These are phyloP conservation scores for Polydrusus tereticollis DNA, from an alignment of 2,888 invertebrate species.

Conservation along the genomic window DNA sequence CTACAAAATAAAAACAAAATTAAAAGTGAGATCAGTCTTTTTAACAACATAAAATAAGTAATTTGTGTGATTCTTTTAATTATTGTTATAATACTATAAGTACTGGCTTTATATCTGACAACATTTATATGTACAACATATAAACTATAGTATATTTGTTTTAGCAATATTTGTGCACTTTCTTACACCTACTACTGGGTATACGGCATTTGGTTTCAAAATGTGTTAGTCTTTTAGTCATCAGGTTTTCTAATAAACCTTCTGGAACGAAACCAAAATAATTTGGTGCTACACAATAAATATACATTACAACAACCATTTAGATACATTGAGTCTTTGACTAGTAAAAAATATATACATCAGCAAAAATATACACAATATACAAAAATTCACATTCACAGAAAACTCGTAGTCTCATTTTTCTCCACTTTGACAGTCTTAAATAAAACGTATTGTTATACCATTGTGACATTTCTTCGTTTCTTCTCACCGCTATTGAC, in stretches of 20 bases:
- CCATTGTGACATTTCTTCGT: conserved; percentile 74
- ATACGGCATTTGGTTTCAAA: neutral
- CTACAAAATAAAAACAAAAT: conserved; percentile 40
- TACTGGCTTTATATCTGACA: conserved; percentile 51
- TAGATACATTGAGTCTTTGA: conserved; percentile 33
- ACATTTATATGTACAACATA: conserved; percentile 15
- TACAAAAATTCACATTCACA: conserved; percentile 38
- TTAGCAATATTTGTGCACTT: conserved; percentile 14
- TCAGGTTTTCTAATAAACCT: neutral
- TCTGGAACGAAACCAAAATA: neutral
- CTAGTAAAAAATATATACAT: conserved; percentile 51
- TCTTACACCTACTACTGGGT: neutral
- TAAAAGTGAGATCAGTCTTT: conserved; percentile 55
- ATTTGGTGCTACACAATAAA: neutral
- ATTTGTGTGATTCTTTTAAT: conserved; percentile 35
- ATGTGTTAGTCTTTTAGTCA: neutral
- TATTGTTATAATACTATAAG: conserved; percentile 45
- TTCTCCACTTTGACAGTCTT: conserved; percentile 57
- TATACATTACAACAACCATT: conserved; percentile 1
- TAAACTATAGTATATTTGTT: neutral
- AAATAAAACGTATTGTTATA: conserved; percentile 67
- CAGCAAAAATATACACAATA: conserved; percentile 38
- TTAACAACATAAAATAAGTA: conserved; percentile 47
- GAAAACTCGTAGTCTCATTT: conserved; percentile 44
- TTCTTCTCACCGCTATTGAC: conserved; percentile 72